A percentile compares a stretch with the other conserved stretches of the same genome.
These are phyloP conservation scores for Scophthalmus maximus DNA, from an alignment of 2,113 vertebrate species.

Conservation along the genomic window DNA sequence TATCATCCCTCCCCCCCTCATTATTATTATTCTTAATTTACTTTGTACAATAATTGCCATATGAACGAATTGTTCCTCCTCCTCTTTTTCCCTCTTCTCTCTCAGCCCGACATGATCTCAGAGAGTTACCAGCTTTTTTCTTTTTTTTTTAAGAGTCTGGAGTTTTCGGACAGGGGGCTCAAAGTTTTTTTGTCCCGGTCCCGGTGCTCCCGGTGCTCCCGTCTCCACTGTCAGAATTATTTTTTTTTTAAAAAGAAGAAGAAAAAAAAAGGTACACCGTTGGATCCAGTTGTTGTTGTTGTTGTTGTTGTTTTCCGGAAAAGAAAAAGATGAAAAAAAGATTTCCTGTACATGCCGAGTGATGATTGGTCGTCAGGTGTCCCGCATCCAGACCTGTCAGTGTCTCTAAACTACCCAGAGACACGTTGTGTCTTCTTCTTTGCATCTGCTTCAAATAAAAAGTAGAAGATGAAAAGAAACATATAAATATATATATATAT, in stretches of 20 bases:
- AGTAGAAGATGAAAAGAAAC: neutral
- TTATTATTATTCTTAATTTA: slow-evolving; percentile 51
- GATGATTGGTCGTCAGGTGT: slow-evolving; percentile 2
- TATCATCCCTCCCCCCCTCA: slow-evolving; percentile 66
- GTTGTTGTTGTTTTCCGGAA: no score
- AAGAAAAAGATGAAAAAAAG: neutral
- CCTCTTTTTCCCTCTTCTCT: neutral
- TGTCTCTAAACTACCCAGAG: no score
- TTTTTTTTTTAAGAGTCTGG: no score
- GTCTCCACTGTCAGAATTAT: slow-evolving; percentile 55
- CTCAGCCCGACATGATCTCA: no score
- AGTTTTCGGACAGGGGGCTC: no score
- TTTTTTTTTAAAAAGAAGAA: neutral
- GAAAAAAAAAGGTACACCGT: slow-evolving; percentile 50
- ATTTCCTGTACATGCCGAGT: slow-evolving; percentile 21
- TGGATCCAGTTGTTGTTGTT: slow-evolving; percentile 27
- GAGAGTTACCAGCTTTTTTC: no score
- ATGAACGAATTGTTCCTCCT: slow-evolving; percentile 36
- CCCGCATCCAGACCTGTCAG: slow-evolving; percentile 23
- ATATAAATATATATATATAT: neutral
- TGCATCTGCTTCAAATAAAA: no score
- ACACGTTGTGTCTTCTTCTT: no score
- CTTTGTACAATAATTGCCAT: slow-evolving; percentile 84
- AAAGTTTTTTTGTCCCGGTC: slow-evolving; percentile 61
- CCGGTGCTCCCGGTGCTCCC: slow-evolving; percentile 43